Conservation (phyloP, 2,797 vertebrate genomes). For the Cheirogaleus major region DNA sequence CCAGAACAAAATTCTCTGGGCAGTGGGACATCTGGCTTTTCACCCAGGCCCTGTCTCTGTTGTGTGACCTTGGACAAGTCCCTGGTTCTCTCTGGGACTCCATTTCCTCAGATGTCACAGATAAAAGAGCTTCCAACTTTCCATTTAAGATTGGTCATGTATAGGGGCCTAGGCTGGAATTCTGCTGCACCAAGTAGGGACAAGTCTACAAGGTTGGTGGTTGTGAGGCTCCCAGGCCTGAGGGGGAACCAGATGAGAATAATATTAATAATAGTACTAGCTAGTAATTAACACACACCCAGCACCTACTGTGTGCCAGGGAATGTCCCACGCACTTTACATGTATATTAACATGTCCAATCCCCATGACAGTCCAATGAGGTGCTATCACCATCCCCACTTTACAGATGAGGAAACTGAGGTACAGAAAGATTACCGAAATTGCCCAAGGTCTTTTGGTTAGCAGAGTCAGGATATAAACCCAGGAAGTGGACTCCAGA, state of each 20-base stretch:
- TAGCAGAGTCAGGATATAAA: not conserved
- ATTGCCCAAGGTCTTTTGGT: not conserved
- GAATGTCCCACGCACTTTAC: too few species aligned
- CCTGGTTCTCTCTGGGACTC: not conserved
- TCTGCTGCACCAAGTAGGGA: not conserved
- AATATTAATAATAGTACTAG: not conserved
- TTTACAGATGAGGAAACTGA: not conserved
- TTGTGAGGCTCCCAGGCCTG: not conserved
- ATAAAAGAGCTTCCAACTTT: not conserved
- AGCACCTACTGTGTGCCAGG: too few species aligned
- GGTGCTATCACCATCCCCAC: not conserved
- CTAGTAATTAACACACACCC: accelerated
- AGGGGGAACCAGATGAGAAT: not conserved
- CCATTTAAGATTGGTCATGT: not conserved
- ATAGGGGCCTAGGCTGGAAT: not conserved
- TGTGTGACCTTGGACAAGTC: not conserved
- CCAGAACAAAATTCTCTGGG: not conserved
- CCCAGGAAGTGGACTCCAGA: not conserved
- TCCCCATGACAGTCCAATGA: not conserved
- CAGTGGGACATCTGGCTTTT: not conserved
- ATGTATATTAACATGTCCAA: accelerated
- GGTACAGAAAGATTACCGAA: not conserved
- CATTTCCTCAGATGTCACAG: not conserved
- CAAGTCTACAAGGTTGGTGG: too few species aligned
- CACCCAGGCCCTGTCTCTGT: not conserved